Base-by-base conservation (phyloP, 2,888 invertebrate genomes). In the Clitarchus hookeri region DNA sequence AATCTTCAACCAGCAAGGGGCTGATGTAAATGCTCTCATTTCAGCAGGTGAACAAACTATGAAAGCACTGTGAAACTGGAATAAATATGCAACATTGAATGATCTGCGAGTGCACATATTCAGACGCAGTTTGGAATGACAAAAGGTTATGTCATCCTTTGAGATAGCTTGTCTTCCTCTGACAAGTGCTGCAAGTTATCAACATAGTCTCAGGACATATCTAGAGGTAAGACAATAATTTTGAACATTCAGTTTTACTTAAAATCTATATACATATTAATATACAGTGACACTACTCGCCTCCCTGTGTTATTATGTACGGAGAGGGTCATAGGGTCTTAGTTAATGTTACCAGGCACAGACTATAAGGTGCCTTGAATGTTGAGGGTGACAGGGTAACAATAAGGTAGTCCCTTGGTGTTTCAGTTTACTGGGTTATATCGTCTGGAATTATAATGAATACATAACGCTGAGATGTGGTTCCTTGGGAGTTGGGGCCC, bases 51-150 rank as follows among this genome's bases (percentile, higher is more conserved):
- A 78, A 6, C 23, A 78, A 78, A 8, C 6, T 26, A 78, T 78
- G 78, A 78, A 78, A 78, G 16, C 78, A 23, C 1, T 13, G 26
- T 78, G 8, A 1, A 78, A 78, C n/a, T 11, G 6, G n/a, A 9
- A 78, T 78, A 78, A 78, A 23, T 23, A 78, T 78, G 8, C 11
- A 0, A 78, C 11, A 78, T 6, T 78, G 78, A 78, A 78, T 78
- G n/a, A 78, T 78, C 78, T 78, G n/a, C 0, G 11, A 36, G 78
- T 78, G 78, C 78, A 78, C n/a, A 78, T 78, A 78, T 78, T 78
- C 8, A 9, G 78, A 78, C 11, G n/a, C n/a, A 23, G 26, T 78
- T 78, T 78, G 78, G 6, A 3, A 78, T 9, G 78, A 78, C 78
- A 16, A 78, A 78, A 78, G 78, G 78, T 78, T 26, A 78, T 16